Conservation (phyloP, 2,888 invertebrate species). For the Sinopyrophorus schimmeli region DNA sequence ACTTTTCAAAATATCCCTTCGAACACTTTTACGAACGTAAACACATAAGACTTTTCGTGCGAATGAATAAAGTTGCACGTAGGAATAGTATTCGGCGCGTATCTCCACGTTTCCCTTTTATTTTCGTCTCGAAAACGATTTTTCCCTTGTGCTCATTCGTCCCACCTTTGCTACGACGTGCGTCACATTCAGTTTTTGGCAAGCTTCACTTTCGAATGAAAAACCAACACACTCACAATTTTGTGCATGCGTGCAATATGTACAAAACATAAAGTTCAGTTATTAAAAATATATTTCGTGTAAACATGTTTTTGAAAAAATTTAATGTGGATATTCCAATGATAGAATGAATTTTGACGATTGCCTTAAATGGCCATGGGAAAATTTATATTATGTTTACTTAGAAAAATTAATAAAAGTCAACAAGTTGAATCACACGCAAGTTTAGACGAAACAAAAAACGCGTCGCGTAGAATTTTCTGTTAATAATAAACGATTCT, state of each 20-base stretch:
- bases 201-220: constrained; percentile 19
- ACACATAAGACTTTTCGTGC: neutral
- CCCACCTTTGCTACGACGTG: constrained; percentile 32
- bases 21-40: neutral
- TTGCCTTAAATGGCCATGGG: no score
- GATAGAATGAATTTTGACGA: no score
- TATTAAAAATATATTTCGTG: constrained; percentile 3
- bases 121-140: constrained; percentile 27
- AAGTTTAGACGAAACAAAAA: no score
- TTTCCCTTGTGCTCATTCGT: constrained; percentile 30
- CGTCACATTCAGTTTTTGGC: constrained; percentile 38
- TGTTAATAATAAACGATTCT: no score
- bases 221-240: constrained; percentile 22
- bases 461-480: no score
- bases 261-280: no score
- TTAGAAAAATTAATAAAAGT: no score
- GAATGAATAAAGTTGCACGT: constrained; percentile 1
- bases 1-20: neutral
- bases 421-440: no score
- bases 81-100: constrained; percentile 12
- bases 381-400: no score
- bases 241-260: constrained; percentile 26
- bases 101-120: constrained; percentile 26
- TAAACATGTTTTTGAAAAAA: constrained; percentile 11
- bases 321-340: no score